Base-by-base conservation (phyloP, 2,113 vertebrate species). In the Gambusia holbrooki region DNA sequence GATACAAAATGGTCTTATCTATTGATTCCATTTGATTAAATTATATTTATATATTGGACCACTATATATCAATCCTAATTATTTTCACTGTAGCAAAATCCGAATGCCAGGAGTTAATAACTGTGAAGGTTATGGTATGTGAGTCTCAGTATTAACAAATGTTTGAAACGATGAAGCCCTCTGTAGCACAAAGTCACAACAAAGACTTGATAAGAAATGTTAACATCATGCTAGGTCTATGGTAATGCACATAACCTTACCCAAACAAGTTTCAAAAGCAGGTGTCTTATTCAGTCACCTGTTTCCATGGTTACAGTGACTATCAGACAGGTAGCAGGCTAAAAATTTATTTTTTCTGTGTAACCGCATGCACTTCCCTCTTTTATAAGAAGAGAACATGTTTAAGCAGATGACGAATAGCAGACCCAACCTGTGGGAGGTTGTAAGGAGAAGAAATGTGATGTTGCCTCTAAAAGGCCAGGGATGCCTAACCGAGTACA, bases 281-380 rank as follows among this genome's bases (percentile, higher is more conserved):
- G 62, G 35, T 28, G 62, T 83, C 73, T 74, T 82, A 71, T 71
- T 65, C 69, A 71, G 71, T 62, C 73, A 89, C 69, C 72, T 91
- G 91, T 92, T 90, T 77, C 91, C 85, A 92, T 90, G 88, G 90
- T 84, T 85, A 89, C 90, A 83, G 54, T 76, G 70, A 80, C 75
- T 79, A 84, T 84, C 77, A 62, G 61, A 79, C 83, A 74, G 70
- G 73, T 81, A 80, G 70, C 84, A 54, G 51, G 72, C 51, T 71
- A 78, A 84, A 60, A 83, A 81, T 81, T 66, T 30, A 73, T 74
- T 81, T 87, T 82, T 86, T 71, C 66, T 76, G 81, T 81, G 40
- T 12, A 81, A 71, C 76, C 60, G 62, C 48, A 62, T 70, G 64
- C 40, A 25, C 77, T 86, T 14, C 67, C 3, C 37, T 73, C 73